Evolutionary conservation across 2,888 invertebrate genomes (phyloP), one percentile per base, ranked within the genome.

Genomic region (Trypoxylon attenuatum): DNA sequence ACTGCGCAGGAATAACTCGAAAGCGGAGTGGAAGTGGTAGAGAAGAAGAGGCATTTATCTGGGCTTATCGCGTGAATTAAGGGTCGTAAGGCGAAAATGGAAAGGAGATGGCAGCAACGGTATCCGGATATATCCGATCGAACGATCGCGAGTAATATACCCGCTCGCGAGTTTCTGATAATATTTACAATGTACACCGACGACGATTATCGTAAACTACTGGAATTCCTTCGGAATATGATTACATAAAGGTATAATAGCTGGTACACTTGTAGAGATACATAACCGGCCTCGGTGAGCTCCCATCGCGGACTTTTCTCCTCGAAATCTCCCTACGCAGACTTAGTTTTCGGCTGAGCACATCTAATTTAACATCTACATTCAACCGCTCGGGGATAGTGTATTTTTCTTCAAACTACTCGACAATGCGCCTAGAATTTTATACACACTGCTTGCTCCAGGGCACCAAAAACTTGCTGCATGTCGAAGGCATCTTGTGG

Each of bases 401-500:
- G n/a, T n/a, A n/a, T n/a, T 42, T 43, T 38, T 46, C 54, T 49
- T 57, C 39, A 49, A 43, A 39, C 47, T 52, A 45, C 23, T 46
- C 23, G 46, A 38, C 43, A 13, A 22, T 13, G 15, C n/a, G 25
- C 43, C 59, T 50, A 46, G 45, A 46, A 13, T 61, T 43, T 45
- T 56, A 43, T 56, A 56, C 46, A 59, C 53, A 60, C 58, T 62
- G 46, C 51, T 27, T 27, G 39, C 53, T 74, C 71, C 82, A 82
- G 81, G 83, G 81, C 82, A 84, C 82, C 83, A 67, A 76, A 66
- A 80, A 81, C 63, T 79, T 82, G 76, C 71, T 82, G 82, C 82
- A 71, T n/a, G n/a, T 83, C 80, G 73, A 84, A 84, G 84, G 84
- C 84, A 84, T 84, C 84, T 83, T 79, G 84, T 84, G 84, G 82